Evolutionary conservation across 2,797 vertebrate species (phyloP).

Genomic region (Channa striata): DNA sequence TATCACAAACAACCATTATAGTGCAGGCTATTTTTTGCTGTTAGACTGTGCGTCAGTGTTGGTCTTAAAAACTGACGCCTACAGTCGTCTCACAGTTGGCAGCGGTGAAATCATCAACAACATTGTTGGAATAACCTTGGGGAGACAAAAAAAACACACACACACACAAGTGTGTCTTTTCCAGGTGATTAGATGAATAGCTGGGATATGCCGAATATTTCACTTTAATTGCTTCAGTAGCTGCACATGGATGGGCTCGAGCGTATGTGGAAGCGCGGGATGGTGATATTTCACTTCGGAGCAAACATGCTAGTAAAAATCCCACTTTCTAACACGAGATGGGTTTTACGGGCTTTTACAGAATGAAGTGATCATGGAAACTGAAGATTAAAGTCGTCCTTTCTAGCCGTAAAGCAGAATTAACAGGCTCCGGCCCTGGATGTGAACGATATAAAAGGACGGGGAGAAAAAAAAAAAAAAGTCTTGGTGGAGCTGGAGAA

Average conservation of each 20-base stretch:
- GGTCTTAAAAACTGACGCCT: conserved; percentile 61
- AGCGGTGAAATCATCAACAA: conserved; percentile 63
- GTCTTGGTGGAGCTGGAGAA: conserved; percentile 59
- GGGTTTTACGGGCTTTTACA: conserved; percentile 83
- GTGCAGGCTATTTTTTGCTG: conserved; percentile 20
- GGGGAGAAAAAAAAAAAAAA: conserved; percentile 8
- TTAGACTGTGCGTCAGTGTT: conserved; percentile 57
- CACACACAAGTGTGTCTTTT: conserved; percentile 42
- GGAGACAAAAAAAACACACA: conserved; percentile 37
- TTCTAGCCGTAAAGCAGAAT: conserved; percentile 76
- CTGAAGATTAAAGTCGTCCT: conserved; percentile 74
- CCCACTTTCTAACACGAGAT: conserved; percentile 65
- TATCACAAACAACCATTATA: conserved; percentile 41
- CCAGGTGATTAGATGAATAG: conserved; percentile 42
- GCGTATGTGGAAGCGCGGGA: conserved; percentile 53
- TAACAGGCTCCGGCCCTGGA: conserved; percentile 73
- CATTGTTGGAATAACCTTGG: conserved; percentile 71
- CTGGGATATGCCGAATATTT: conserved; percentile 66
- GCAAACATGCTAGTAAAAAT: conserved; percentile 75
- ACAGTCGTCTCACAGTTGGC: conserved; percentile 34
- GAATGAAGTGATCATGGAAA: conserved; percentile 81
- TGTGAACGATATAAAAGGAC: conserved; percentile 64
- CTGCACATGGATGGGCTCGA: conserved; percentile 15
- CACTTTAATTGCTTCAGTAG: conserved; percentile 64
- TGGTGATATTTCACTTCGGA: conserved; percentile 75